A percentile compares a stretch with the other conserved stretches of the same genome.
These are phyloP conservation scores for Pharmacophagus antenor DNA, from an alignment of 2,888 invertebrate genomes.

Conservation along the genomic window DNA sequence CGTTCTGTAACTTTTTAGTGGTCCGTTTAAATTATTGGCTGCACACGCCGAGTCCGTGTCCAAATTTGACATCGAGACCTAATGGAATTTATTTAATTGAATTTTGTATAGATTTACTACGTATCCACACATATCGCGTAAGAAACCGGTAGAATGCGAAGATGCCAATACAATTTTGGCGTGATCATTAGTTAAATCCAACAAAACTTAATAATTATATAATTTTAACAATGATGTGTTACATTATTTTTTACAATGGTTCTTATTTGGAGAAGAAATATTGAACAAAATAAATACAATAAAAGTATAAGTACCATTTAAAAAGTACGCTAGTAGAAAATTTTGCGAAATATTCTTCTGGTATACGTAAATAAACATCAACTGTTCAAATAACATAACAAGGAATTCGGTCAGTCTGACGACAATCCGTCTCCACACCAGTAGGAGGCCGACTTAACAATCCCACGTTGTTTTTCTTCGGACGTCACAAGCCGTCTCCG, in stretches of 20 bases:
- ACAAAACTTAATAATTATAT: too few relatives aligned
- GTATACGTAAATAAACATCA: neutral
- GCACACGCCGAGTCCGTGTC: neutral
- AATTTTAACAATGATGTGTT: too few relatives aligned
- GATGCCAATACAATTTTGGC: neutral
- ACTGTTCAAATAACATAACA: neutral
- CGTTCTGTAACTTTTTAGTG: neutral
- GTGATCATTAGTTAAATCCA: neutral
- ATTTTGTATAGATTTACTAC: too few relatives aligned
- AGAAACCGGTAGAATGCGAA: neutral
- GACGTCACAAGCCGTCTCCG: slow-evolving; percentile 43
- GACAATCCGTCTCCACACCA: neutral
- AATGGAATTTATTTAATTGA: slow-evolving; percentile 1
- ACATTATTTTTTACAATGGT: neutral
- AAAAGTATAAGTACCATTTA: too few relatives aligned
- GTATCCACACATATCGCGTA: too few relatives aligned
- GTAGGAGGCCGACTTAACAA: slow-evolving; percentile 20
- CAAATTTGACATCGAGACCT: slow-evolving; percentile 1
- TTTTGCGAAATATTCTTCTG: too few relatives aligned
- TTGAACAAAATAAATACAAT: too few relatives aligned
- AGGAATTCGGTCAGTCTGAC: neutral
- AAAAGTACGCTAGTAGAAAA: too few relatives aligned
- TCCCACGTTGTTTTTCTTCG: slow-evolving; percentile 39
- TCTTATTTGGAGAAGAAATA: neutral
- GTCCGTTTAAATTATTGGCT: neutral